These are phyloP conservation scores for Coreius guichenoti DNA, from an alignment of 2,797 vertebrate genomes.

Conservation along the genomic window DNA sequence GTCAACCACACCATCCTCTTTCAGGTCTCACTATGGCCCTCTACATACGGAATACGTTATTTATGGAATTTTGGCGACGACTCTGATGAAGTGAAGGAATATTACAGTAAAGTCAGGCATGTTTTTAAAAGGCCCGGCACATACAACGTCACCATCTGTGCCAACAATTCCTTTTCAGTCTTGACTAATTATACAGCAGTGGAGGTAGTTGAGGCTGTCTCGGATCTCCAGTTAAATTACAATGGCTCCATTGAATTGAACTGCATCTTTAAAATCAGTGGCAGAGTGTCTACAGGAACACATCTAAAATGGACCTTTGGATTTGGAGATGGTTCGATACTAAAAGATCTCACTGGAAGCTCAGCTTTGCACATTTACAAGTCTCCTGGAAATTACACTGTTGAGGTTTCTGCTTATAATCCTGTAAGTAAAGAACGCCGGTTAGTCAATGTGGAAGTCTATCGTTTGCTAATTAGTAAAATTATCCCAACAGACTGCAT, in stretches of 20 bases:
- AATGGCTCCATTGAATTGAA: conserved; percentile 70
- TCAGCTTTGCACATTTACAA: conserved; percentile 72
- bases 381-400: conserved; percentile 73
- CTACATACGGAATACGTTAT: conserved; percentile 63
- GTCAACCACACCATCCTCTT: conserved; percentile 70
- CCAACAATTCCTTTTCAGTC: conserved; percentile 69
- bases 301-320: conserved; percentile 76
- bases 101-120: conserved; percentile 61
- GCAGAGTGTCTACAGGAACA: conserved; percentile 68
- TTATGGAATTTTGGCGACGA: conserved; percentile 78
- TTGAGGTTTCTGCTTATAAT: conserved; percentile 72
- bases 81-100: conserved; percentile 58
- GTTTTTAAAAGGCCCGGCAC: conserved; percentile 68
- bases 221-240: conserved; percentile 70
- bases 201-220: conserved; percentile 72
- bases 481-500: conserved; percentile 72
- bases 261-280: conserved; percentile 67
- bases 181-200: conserved; percentile 67
- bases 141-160: conserved; percentile 76
- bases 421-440: conserved; percentile 64
- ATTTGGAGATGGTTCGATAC: conserved; percentile 77
- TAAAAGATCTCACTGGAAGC: conserved; percentile 62
- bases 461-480: conserved; percentile 66
- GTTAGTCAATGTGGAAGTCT: conserved; percentile 70
- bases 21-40: conserved; percentile 69